A percentile compares a stretch with the other conserved stretches of the same genome.
Evolutionary conservation across 1,140 invertebrate species (phyloP).

Genomic region (Pissodes strobi): DNA sequence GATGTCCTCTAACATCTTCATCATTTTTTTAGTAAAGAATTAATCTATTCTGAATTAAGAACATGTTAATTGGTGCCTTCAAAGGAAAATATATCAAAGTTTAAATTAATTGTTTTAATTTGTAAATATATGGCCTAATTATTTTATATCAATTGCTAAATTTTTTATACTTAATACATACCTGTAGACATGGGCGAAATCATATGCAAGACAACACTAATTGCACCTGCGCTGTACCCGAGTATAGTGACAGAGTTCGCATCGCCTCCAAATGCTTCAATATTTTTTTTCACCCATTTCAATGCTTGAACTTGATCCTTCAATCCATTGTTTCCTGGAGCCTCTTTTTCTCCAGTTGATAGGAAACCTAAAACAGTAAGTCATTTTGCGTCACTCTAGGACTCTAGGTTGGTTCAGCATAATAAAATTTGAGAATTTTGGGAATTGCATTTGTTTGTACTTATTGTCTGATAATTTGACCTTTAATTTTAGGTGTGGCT

Average conservation of each 20-base stretch:
- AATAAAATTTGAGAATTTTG: too few species aligned
- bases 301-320: constrained; percentile 76
- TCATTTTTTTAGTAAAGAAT: too few species aligned
- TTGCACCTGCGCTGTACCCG: constrained; percentile 73
- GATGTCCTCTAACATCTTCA: too few species aligned
- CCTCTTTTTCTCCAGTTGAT: constrained; percentile 65
- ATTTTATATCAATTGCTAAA: constrained; percentile 30
- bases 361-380: constrained; percentile 71
- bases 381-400: too few species aligned
- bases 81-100: neutral
- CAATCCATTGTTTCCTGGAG: constrained; percentile 73
- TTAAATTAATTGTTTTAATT: neutral
- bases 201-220: constrained; percentile 69
- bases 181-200: constrained; percentile 71
- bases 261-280: constrained; percentile 76
- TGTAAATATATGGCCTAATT: too few species aligned
- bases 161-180: constrained; percentile 1
- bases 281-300: constrained; percentile 75
- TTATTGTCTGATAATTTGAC: too few species aligned
- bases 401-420: too few species aligned
- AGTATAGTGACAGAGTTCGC: constrained; percentile 64
- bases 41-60: too few species aligned
- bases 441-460: too few species aligned
- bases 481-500: too few species aligned
- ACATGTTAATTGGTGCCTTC: too few species aligned